Base-by-base conservation (phyloP, 2,113 vertebrate genomes). In the Rana temporaria region DNA sequence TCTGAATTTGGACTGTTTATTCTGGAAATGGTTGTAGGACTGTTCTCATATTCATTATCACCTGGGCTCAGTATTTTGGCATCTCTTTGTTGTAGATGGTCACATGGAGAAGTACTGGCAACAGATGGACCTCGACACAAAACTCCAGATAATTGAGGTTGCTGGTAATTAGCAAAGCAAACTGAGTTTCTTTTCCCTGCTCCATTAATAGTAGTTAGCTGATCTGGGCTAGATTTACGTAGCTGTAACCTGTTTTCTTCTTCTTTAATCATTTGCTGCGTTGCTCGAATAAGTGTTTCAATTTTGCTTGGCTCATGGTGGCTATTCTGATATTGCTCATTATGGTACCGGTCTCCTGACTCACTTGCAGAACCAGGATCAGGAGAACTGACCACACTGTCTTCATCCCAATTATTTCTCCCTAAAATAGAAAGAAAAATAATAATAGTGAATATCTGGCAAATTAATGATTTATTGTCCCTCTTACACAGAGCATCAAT, bases 251-350 rank as follows among this genome's bases (percentile, higher is more conserved):
- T 92, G 87, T 88, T 96, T 88, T 99, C 96, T 87, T 99, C 97
- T 75, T 98, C 96, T 90, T 99, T 99, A 93, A 99, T 99, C 96
- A 98, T 98, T 90, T 99, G 96, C 88, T 99, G 97, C 0, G 98
- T 99, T n/a, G 96, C 97, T 88, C 95, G 93, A 83, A 98, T 97
- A 74, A 99, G 91, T 55, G 96, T 97, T 89, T 98, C 95, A 0
- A 98, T 98, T 93, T 97, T 98, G 92, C 96, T 98, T 83, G 96
- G 95, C 85, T 97, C 96, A 1, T 96, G 96, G 0, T 96, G 96
- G 71, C 96, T 99, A 76, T 89, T 93, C 68, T 91, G 94, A 82
- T 95, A 97, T 67, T 93, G 95, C 70, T 98, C 95, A 0, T 90
- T 71, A 30, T 91, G 95, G 72, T 95, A 98, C 2, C 95, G 92